Evolutionary conservation across 2,113 vertebrate species (phyloP).

Genomic region (Rhegmatorhina hoffmannsi): DNA sequence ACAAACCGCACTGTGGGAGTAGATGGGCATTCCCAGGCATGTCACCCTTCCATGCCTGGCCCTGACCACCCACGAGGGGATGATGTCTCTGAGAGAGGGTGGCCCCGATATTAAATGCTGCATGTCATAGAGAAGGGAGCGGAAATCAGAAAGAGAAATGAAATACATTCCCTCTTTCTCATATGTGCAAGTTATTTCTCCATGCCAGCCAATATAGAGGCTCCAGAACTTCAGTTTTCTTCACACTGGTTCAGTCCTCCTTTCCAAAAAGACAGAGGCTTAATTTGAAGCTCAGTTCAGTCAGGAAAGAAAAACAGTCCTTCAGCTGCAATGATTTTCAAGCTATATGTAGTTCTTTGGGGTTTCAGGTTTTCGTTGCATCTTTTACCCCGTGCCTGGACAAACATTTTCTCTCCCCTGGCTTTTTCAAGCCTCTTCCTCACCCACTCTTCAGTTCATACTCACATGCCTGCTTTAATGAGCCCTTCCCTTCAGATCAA

Average conservation of each 20-base stretch:
- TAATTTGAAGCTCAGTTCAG: background rate
- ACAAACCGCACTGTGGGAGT: accelerated
- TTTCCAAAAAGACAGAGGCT: background rate
- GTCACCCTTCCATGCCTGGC: accelerated
- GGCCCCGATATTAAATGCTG: background rate
- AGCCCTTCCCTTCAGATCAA: background rate
- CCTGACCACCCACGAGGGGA: accelerated
- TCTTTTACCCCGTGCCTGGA: background rate
- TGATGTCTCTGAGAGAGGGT: background rate
- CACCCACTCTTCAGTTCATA: background rate
- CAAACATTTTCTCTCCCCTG: constrained; percentile 25
- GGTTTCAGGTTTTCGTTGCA: background rate
- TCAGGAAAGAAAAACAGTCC: background rate
- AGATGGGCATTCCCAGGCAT: background rate
- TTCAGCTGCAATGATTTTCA: background rate
- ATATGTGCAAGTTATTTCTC: accelerated
- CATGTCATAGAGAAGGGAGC: accelerated
- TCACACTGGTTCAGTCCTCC: background rate
- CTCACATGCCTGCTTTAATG: background rate
- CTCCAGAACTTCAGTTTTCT: background rate
- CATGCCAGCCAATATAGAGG: background rate
- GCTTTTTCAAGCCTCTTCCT: background rate
- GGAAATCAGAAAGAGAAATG: background rate
- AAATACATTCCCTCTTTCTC: background rate
- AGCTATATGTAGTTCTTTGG: background rate